A percentile compares a stretch with the other conserved stretches of the same genome.
Conservation (phyloP, 2,797 vertebrate genomes). For the Argyrosomus regius region DNA sequence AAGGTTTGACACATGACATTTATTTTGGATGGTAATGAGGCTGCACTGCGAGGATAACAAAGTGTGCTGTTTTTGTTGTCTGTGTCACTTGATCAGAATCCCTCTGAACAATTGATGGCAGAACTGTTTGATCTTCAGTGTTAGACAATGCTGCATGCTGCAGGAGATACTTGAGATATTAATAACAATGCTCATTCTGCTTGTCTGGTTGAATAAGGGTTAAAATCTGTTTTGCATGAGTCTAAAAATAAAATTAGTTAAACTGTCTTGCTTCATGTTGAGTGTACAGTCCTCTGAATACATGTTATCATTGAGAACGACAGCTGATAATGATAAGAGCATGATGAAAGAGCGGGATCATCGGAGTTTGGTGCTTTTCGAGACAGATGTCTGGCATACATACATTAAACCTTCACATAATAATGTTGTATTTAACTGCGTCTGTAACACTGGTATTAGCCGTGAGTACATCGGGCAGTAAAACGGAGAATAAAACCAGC, state of each 20-base stretch:
- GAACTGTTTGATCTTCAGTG: slow-evolving; percentile 26
- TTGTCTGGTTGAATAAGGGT: slow-evolving; percentile 20
- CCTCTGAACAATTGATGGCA: slow-evolving; percentile 3
- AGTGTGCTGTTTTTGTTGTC: slow-evolving; percentile 21
- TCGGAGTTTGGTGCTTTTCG: background rate
- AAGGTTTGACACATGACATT: slow-evolving; percentile 69
- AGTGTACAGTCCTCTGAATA: background rate
- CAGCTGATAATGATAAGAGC: slow-evolving; percentile 10
- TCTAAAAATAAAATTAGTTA: slow-evolving; percentile 29
- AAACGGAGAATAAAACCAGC: background rate
- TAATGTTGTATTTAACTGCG: background rate
- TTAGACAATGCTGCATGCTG: background rate
- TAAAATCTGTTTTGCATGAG: slow-evolving; percentile 8
- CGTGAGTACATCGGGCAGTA: background rate
- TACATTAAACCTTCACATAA: slow-evolving; percentile 1
- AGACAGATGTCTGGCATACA: background rate
- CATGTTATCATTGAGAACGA: background rate
- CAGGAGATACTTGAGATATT: slow-evolving; percentile 12
- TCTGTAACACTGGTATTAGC: background rate
- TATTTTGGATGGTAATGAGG: slow-evolving; percentile 69
- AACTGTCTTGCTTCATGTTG: background rate
- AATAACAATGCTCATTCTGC: background rate
- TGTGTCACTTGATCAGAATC: slow-evolving; percentile 49
- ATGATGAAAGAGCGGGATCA: slow-evolving; percentile 4
- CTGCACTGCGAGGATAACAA: slow-evolving; percentile 28